Evolutionary conservation across 2,888 invertebrate genomes (phyloP).

Genomic region (Trisateles emortualis): DNA sequence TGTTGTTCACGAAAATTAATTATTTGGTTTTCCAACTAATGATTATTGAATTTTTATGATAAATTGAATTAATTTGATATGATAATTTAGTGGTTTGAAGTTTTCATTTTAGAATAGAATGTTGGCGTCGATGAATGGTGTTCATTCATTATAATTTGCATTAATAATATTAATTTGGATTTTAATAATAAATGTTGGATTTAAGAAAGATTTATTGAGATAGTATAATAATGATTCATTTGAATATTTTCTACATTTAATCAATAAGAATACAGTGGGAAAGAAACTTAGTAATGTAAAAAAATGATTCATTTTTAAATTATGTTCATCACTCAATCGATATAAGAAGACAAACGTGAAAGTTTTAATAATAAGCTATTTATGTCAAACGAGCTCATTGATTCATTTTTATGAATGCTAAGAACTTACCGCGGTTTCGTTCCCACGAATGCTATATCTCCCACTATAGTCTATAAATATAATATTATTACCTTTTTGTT

Average conservation of each 20-base stretch:
- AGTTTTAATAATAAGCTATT: conserved; percentile 19
- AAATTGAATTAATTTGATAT: conserved; percentile 27
- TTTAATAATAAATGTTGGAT: conserved; percentile 36
- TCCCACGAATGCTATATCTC: not conserved
- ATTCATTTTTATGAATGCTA: conserved; percentile 1
- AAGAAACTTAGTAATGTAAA: conserved; percentile 31
- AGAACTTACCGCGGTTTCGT: not conserved
- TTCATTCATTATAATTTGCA: conserved; percentile 43
- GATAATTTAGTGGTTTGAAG: conserved; percentile 37
- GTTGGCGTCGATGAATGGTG: conserved; percentile 26
- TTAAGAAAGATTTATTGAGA: conserved; percentile 33
- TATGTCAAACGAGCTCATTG: not conserved
- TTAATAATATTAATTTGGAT: conserved; percentile 19
- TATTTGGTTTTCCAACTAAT: conserved; percentile 41
- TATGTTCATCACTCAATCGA: conserved; percentile 26
- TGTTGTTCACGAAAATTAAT: conserved; percentile 37
- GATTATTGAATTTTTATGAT: conserved; percentile 35
- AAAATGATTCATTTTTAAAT: conserved; percentile 32
- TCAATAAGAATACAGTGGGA: conserved; percentile 22
- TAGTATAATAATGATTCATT: conserved; percentile 36
- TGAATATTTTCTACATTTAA: conserved; percentile 39
- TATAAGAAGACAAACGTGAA: conserved; percentile 13
- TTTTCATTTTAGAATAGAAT: conserved; percentile 32
- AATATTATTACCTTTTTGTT: not conserved
- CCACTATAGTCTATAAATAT: not conserved